phyloP scores from a whole-genome alignment of 2,888 invertebrate genomes.

The Perizoma affinitatum region DNA sequence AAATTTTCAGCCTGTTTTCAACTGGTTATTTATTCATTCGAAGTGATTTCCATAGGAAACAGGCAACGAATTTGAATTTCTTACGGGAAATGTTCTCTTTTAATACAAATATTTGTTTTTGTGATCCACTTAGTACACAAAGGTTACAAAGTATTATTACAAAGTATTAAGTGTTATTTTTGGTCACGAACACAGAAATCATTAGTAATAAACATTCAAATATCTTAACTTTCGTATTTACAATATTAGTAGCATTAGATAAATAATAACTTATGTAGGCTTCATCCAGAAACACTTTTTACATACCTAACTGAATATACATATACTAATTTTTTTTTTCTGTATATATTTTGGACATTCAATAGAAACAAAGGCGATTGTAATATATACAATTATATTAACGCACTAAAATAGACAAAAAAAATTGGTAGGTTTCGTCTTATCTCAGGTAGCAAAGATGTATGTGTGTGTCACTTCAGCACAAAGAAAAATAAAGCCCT shows the following conservation, averaged over 20 bases:
- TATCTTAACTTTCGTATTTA: too few species aligned
- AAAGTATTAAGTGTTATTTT: too few species aligned
- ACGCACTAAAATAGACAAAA: neutral
- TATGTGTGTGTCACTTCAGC: constrained; percentile 15
- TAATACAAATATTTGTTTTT: constrained; percentile 69
- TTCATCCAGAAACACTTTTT: too few species aligned
- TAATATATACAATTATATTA: neutral
- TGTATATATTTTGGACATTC: too few species aligned
- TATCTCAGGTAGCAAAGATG: constrained; percentile 12
- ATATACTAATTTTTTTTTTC: too few species aligned
- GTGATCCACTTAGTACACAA: too few species aligned
- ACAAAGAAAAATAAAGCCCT: constrained; percentile 44
- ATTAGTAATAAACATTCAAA: too few species aligned
- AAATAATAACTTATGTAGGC: too few species aligned
- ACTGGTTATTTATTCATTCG: constrained; percentile 70
- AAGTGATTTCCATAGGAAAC: constrained; percentile 68
- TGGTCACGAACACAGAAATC: too few species aligned
- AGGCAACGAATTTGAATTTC: constrained; percentile 68
- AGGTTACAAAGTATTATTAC: too few species aligned
- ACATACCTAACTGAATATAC: too few species aligned
- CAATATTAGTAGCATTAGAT: too few species aligned
- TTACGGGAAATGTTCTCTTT: constrained; percentile 61
- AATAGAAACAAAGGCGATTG: neutral
- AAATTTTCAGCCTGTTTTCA: constrained; percentile 35
- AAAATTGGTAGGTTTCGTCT: neutral